phyloP scores from a whole-genome alignment of 2,888 invertebrate species.

The Polylopha cassiicola region DNA sequence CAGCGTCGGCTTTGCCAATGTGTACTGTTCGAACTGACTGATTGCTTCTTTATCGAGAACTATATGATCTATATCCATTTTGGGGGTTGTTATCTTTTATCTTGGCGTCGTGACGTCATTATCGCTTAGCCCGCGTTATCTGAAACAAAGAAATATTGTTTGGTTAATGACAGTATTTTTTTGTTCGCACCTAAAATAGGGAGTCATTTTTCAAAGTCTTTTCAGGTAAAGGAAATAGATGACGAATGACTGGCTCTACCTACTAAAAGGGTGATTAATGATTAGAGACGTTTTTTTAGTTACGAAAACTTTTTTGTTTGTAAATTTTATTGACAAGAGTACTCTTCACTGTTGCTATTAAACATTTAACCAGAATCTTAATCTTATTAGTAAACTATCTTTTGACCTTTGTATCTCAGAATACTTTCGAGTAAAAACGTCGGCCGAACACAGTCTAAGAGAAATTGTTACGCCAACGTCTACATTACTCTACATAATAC shows the following conservation, averaged over 20 bases:
- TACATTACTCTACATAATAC: no score
- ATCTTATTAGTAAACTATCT: no score
- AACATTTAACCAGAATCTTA: no score
- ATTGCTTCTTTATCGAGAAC: constrained; percentile 73
- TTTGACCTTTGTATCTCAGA: no score
- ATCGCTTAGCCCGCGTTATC: constrained; percentile 43
- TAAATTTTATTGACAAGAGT: no score
- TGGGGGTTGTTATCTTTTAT: constrained; percentile 48
- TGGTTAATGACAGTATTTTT: constrained; percentile 24
- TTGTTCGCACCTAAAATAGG: constrained; percentile 35
- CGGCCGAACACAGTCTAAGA: no score
- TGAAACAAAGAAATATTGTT: constrained; percentile 58
- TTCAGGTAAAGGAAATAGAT: constrained; percentile 47
- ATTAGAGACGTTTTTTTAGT: constrained; percentile 25
- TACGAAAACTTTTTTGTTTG: constrained; percentile 10
- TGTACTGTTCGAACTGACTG: constrained; percentile 72
- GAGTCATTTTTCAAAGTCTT: constrained; percentile 64
- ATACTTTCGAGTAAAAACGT: no score
- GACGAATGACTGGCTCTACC: constrained; percentile 64
- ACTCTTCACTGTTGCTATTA: no score
- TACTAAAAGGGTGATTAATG: constrained; percentile 57
- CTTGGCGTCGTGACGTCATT: constrained; percentile 52
- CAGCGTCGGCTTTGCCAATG: constrained; percentile 67
- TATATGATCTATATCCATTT: constrained; percentile 73
- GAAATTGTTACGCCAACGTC: no score